A percentile compares a stretch with the other conserved stretches of the same genome.
Conservation (phyloP, 37 sponge, comb jelly and placozoan species). For the Beroe ovata region DNA sequence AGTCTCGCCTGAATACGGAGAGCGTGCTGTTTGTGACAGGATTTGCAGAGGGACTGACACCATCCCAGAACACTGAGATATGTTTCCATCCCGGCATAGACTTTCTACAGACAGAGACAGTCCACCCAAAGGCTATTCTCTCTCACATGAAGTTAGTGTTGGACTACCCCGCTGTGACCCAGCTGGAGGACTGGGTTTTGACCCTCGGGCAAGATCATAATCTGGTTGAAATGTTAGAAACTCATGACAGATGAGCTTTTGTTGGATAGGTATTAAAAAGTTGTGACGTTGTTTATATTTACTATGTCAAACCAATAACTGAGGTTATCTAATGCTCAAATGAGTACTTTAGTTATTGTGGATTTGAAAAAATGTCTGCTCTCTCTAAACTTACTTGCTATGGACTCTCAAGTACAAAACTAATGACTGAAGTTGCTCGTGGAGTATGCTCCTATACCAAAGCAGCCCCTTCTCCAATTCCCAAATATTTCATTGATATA, state of each 20-base stretch:
- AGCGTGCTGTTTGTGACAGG: slow-evolving; percentile 63
- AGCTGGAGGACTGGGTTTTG: slow-evolving; percentile 37
- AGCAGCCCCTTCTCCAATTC: no score
- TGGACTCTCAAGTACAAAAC: no score
- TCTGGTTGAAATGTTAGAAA: neutral
- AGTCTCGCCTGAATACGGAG: neutral
- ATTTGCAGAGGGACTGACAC: neutral
- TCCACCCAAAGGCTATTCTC: slow-evolving; percentile 31
- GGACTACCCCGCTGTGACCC: slow-evolving; percentile 40
- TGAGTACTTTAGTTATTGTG: no score
- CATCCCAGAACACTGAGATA: slow-evolving; percentile 55
- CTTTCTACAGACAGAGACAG: slow-evolving; percentile 13
- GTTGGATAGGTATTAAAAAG: no score
- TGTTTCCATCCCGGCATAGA: slow-evolving; percentile 59
- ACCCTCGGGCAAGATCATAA: slow-evolving; percentile 1
- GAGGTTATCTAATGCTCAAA: no score
- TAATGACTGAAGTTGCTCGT: no score
- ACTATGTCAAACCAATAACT: no score
- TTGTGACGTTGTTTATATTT: no score
- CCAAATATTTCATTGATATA: no score
- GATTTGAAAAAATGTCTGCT: no score
- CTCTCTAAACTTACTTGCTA: no score
- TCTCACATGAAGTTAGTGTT: slow-evolving; percentile 19
- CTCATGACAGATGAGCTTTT: neutral
- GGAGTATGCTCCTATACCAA: no score